Evolutionary conservation across 2,113 vertebrate genomes (phyloP).

Genomic region (Centropus unirufus): DNA sequence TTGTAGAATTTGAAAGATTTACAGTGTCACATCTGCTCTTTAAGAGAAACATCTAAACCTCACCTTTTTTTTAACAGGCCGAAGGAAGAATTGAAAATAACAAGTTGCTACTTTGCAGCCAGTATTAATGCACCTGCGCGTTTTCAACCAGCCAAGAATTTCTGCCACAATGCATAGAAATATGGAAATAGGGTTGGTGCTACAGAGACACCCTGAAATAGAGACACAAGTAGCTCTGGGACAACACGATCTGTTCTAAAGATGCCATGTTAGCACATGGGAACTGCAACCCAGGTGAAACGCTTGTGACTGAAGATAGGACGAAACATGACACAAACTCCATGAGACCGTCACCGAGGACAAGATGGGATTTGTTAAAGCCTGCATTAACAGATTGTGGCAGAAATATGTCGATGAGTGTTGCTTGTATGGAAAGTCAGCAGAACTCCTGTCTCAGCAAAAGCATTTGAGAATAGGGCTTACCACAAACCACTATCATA

Average conservation of each 20-base stretch:
- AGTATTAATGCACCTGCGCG: neutral
- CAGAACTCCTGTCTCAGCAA: slow-evolving; percentile 46
- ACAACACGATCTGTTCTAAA: neutral
- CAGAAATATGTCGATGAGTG: slow-evolving; percentile 35
- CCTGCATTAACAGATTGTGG: neutral
- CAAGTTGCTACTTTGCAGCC: neutral
- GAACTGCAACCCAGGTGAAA: neutral
- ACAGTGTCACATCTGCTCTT: neutral
- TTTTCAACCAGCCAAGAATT: neutral
- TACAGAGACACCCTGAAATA: neutral
- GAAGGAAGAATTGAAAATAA: neutral
- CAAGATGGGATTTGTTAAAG: neutral
- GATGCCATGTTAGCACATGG: neutral
- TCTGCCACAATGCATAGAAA: neutral
- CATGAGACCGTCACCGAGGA: neutral
- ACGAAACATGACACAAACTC: neutral
- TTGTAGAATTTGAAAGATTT: neutral
- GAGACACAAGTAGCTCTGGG: neutral
- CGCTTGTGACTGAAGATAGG: neutral
- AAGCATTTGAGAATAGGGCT: slow-evolving; percentile 26
- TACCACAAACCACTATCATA: slow-evolving; percentile 29
- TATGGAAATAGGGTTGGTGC: neutral
- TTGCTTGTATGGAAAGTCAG: neutral
- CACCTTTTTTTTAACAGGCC: neutral
- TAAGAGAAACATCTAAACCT: neutral